phyloP scores from a whole-genome alignment of 1,140 invertebrate genomes.

The Drosophila grimshawi region DNA sequence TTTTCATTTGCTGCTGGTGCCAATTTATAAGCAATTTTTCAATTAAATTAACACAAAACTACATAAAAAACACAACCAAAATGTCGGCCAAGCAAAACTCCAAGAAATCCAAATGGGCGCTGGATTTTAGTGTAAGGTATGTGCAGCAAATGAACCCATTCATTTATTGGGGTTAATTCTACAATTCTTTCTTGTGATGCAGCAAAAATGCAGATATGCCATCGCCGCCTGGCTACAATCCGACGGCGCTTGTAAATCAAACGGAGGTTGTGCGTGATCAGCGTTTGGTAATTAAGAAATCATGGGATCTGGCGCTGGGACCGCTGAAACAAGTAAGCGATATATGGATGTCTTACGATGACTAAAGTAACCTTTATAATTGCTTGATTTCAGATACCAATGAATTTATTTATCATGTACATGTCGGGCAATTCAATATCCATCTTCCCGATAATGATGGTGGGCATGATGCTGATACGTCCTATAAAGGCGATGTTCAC shows the following conservation, averaged over 20 bases:
- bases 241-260: constrained; percentile 88
- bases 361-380: constrained; percentile 1
- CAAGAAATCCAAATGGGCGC: constrained; percentile 79
- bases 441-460: constrained; percentile 99
- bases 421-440: constrained; percentile 99
- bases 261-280: constrained; percentile 91
- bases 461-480: constrained; percentile 98
- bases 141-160: background rate
- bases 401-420: constrained; percentile 99
- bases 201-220: constrained; percentile 86
- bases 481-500: constrained; percentile 97
- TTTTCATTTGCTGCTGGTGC: constrained; percentile 19
- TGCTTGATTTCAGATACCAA: constrained; percentile 88
- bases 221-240: constrained; percentile 93
- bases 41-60: constrained; percentile 48
- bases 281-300: constrained; percentile 95
- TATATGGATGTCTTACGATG: background rate
- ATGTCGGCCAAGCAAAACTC: constrained; percentile 78
- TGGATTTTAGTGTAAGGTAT: constrained; percentile 78
- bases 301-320: constrained; percentile 98
- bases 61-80: constrained; percentile 27
- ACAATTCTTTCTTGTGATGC: constrained; percentile 12
- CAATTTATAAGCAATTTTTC: constrained; percentile 54
- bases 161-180: background rate
- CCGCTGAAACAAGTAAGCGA: constrained; percentile 87